phyloP scores from a whole-genome alignment of 2,888 invertebrate genomes.

The Andricus curvator region DNA sequence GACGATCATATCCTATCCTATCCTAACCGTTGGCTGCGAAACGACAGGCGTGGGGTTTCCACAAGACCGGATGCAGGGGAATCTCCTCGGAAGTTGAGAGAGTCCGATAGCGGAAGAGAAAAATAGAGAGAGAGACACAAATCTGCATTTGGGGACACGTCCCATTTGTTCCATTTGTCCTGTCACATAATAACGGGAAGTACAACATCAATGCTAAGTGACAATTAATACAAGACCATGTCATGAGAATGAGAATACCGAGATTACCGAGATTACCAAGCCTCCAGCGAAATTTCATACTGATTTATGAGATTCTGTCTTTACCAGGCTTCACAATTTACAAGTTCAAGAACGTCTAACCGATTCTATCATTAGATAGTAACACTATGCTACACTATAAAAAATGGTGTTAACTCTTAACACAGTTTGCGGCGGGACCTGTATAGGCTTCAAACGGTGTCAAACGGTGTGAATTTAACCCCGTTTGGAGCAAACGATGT shows the following conservation, averaged over 20 bases:
- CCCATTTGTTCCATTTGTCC: slow-evolving; percentile 5
- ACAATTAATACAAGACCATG: slow-evolving; percentile 32
- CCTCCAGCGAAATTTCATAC: background rate
- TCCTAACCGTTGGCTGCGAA: background rate
- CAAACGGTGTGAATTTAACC: no score
- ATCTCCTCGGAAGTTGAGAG: slow-evolving; percentile 42
- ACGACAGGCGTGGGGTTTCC: slow-evolving; percentile 6
- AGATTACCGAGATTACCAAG: background rate
- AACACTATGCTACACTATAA: no score
- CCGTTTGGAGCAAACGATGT: no score
- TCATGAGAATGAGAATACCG: slow-evolving; percentile 15
- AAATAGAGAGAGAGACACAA: slow-evolving; percentile 37
- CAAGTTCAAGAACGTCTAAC: no score
- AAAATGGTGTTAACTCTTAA: no score
- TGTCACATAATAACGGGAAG: slow-evolving; percentile 27
- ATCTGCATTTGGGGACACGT: slow-evolving; percentile 30
- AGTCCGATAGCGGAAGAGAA: slow-evolving; percentile 40
- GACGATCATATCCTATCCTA: slow-evolving; percentile 21
- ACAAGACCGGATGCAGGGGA: slow-evolving; percentile 38
- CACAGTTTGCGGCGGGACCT: no score
- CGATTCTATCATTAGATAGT: no score
- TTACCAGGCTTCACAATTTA: background rate
- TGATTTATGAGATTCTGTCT: background rate
- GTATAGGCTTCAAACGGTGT: no score
- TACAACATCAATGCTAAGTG: slow-evolving; percentile 28